Conservation (phyloP, 53 echinoderm and acorn worm genomes). For the Paracentrotus lividus region DNA sequence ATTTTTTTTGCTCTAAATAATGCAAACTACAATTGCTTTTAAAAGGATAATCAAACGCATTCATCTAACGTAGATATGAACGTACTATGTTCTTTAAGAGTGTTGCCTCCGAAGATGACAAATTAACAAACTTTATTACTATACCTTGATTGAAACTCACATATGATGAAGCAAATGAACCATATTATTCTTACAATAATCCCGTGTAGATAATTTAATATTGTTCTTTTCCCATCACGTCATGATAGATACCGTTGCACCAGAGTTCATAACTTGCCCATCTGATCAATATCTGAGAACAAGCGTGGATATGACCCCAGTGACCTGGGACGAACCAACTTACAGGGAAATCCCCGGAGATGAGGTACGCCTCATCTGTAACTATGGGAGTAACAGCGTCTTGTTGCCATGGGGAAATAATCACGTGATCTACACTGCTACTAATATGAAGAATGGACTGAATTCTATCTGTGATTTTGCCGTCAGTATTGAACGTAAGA, state of each 20-base stretch:
- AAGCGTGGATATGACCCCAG: neutral
- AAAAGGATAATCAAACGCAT: neutral
- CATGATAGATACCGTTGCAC: conserved; percentile 69
- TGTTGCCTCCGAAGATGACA: neutral
- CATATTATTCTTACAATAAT: too few species aligned
- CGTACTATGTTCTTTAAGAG: neutral
- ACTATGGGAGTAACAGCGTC: conserved; percentile 41
- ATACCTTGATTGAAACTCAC: too few species aligned
- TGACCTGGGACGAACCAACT: conserved; percentile 74
- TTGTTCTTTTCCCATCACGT: neutral
- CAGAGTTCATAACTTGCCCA: conserved; percentile 71
- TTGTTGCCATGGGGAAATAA: conserved; percentile 73
- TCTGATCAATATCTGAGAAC: conserved; percentile 27
- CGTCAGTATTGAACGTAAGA: conserved; percentile 76
- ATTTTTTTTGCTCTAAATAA: too few species aligned
- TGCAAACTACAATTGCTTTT: too few species aligned
- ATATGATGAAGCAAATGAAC: too few species aligned
- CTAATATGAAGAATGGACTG: conserved; percentile 74
- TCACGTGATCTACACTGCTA: conserved; percentile 72
- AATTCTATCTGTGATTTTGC: conserved; percentile 63
- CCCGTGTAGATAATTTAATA: too few species aligned
- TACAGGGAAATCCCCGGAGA: conserved; percentile 72
- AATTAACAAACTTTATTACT: neutral
- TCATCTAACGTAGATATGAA: neutral
- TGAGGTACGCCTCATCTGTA: conserved; percentile 53